Evolutionary conservation across 1,140 invertebrate species (phyloP).

Genomic region (Drosophila parvula): DNA sequence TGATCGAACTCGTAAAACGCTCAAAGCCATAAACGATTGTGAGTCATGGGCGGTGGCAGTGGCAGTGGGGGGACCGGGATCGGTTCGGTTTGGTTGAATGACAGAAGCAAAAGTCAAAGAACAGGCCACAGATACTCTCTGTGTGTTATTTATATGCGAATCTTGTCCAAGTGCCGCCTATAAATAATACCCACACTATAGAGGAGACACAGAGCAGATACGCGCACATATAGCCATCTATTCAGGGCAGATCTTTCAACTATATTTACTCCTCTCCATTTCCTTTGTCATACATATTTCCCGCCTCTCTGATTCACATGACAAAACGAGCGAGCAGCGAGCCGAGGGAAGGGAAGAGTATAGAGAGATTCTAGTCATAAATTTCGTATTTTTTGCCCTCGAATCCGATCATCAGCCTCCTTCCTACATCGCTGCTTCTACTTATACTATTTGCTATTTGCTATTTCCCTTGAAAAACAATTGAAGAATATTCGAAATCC

Average conservation of each 20-base stretch:
- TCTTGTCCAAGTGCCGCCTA: slow-evolving; percentile 69
- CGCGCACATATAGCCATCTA: slow-evolving; percentile 34
- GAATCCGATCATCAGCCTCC: slow-evolving; percentile 10
- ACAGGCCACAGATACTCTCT: slow-evolving; percentile 26
- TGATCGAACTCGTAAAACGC: slow-evolving; percentile 70
- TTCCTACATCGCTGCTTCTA: neutral
- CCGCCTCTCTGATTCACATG: slow-evolving; percentile 22
- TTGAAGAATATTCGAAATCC: neutral
- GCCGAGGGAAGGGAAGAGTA: neutral
- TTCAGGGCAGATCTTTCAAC: slow-evolving; percentile 57
- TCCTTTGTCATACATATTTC: slow-evolving; percentile 42
- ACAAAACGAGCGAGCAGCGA: neutral
- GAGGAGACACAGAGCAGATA: slow-evolving; percentile 1
- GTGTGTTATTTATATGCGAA: slow-evolving; percentile 41
- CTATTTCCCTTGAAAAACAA: slow-evolving; percentile 4
- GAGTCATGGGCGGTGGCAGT: slow-evolving; percentile 29
- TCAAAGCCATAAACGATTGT: slow-evolving; percentile 58
- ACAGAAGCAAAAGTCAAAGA: slow-evolving; percentile 39
- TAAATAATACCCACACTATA: slow-evolving; percentile 66
- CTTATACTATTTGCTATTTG: neutral
- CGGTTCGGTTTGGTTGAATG: slow-evolving; percentile 16
- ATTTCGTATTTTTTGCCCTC: slow-evolving; percentile 36
- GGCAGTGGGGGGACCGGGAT: slow-evolving; percentile 6
- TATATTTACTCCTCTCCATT: slow-evolving; percentile 62
- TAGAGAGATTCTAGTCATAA: slow-evolving; percentile 15